These are phyloP conservation scores for Hexactinellida sp. DNA, from an alignment of 37 sponge, comb jelly and placozoan species.

Conservation along the genomic window DNA sequence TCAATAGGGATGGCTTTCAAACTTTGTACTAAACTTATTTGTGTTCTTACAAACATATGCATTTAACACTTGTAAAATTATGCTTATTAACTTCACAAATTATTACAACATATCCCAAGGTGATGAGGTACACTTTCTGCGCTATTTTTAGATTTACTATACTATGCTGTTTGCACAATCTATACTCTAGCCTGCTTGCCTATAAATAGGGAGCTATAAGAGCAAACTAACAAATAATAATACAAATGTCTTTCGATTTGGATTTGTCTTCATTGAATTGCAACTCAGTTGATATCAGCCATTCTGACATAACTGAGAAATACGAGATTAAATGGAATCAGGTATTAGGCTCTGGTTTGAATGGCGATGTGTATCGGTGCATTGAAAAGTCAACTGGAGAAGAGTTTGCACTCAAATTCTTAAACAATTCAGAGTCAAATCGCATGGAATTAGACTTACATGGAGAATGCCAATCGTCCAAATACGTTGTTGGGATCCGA, in stretches of 20 bases:
- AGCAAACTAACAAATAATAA: too few relatives aligned
- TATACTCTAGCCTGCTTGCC: too few relatives aligned
- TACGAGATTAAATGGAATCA: slow-evolving; percentile 2
- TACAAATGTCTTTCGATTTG: background rate
- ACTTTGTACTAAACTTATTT: too few relatives aligned
- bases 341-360: background rate
- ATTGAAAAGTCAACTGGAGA: background rate
- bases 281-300: background rate
- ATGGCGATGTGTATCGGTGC: background rate
- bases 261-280: background rate
- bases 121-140: too few relatives aligned
- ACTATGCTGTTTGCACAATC: too few relatives aligned
- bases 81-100: too few relatives aligned
- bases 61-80: too few relatives aligned
- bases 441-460: background rate
- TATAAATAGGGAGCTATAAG: too few relatives aligned
- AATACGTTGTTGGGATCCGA: background rate
- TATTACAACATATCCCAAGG: too few relatives aligned
- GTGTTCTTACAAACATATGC: too few relatives aligned
- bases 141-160: too few relatives aligned
- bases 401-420: background rate
- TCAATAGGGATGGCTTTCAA: too few relatives aligned
- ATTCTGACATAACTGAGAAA: slow-evolving; percentile 11
- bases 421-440: background rate
- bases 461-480: background rate